Base-by-base conservation (phyloP, 2,888 invertebrate species). In the Epistrophe grossulariae region DNA sequence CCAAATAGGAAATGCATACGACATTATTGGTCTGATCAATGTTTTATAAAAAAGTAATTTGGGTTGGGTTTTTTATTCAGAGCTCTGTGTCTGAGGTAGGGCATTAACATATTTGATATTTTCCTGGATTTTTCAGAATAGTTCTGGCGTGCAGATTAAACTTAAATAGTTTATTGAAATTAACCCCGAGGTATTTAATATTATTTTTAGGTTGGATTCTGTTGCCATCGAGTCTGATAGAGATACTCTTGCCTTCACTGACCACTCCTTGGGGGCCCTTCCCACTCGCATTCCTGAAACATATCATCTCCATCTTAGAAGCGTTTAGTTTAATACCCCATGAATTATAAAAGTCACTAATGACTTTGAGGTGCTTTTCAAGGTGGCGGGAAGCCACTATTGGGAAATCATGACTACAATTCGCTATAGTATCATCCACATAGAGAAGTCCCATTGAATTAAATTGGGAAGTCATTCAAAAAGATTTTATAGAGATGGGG, bases 391-490 rank as follows among this genome's bases (percentile, higher is more conserved):
- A 15, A 1, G 80, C 83, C 2, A 8, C 7, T 0, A 24, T 2
- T 0, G 74, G 80, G 10, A 40, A 77, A n/a, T 50, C 64, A 13
- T 50, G 35, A 15, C 84, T 71, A 0, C 66, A 66, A 38, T 82
- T 84, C 0, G 57, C 45, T 0, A 82, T 38, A 1, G 88, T 84
- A 19, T 85, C 85, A 28, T 88, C 43, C 4, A 79, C 81, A 24
- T 87, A 89, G 0, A 84, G 40, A 0, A 85, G 62, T 24, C 79
- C 43, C 17, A 60, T 83, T 5, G 62, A 62, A 19, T 3, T 10
- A n/a, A 66, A 85, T 77, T 0, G 88, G 79, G 59, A 88, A 88
- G 28, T 88, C 88, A n/a, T 81, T 28, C 7, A 80, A 5, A 6
- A 24, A 80, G 52, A 74, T 4, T 11, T 78, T 62, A 13, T 59